Base-by-base conservation (phyloP, 2,888 invertebrate genomes). In the Nomada hirtipes region DNA sequence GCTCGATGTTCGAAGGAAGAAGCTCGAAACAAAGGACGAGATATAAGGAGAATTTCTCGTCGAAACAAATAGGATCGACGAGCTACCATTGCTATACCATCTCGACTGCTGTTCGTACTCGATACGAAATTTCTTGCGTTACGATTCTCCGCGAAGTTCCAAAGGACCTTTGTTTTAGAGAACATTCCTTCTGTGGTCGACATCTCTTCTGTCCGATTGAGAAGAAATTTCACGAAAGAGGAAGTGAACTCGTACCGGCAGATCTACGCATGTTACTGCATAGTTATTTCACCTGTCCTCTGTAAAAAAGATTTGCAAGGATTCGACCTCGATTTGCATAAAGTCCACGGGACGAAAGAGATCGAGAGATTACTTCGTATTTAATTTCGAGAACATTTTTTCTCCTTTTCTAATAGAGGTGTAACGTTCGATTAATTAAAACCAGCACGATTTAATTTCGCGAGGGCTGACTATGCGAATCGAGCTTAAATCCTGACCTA, bases 231-330 rank as follows among this genome's bases (percentile, higher is more conserved):
- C 61, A 47, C 42, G 47, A 87, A 88, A 80, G 80, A 85, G 85
- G 83, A 70, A 82, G 67, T 88, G 82, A 65, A 82, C 76, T 83
- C 83, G 87, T 70, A 70, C 78, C 65, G 71, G 83, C 68, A 85
- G 29, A 77, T 83, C 76, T 82, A 81, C 81, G 89, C 89, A 89
- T 89, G 89, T 60, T 69, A 76, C 60, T 79, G 87, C 86, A 87
- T 78, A 87, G 65, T 79, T 82, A 82, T 75, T 76, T 69, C 76
- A 87, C 76, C 44, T 82, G 69, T 87, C 77, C 76, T 84, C 80
- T 69, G 76, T 84, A 79, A 76, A 36, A 76, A 47, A 47, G 36
- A 36, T 85, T 83, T 69, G 53, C 76, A 60, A 20, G 67, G 76
- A 72, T 80, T 87, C 77, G 65, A 53, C 63, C 75, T 87, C 82